Evolutionary conservation across 1,140 invertebrate genomes (phyloP).

Genomic region (Drosophila tani): DNA sequence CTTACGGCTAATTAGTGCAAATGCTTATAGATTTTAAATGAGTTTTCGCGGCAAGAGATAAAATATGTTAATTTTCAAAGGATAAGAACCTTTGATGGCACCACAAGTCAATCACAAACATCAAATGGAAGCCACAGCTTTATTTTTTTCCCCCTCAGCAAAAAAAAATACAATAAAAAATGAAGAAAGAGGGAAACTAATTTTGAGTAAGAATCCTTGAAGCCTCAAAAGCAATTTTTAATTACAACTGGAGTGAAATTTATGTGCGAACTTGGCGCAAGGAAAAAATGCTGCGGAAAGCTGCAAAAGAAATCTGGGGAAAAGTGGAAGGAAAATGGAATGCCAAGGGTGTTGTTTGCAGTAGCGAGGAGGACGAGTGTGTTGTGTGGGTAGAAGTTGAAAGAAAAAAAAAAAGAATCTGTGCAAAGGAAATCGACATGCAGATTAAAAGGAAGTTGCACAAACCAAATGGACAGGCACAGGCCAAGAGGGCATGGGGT

Average conservation of each 20-base stretch:
- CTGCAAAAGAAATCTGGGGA: conserved; percentile 19
- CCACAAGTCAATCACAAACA: conserved; percentile 13
- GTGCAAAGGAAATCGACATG: conserved; percentile 83
- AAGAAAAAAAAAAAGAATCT: conserved; percentile 59
- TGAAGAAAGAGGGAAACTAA: conserved; percentile 57
- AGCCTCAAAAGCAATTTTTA: conserved; percentile 80
- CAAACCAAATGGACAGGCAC: conserved; percentile 59
- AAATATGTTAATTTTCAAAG: conserved; percentile 14
- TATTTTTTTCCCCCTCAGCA: not conserved
- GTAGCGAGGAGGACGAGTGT: not conserved
- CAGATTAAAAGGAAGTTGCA: conserved; percentile 82
- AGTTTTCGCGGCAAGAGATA: conserved; percentile 7
- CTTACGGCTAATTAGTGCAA: conserved; percentile 52
- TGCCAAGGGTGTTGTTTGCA: conserved; percentile 26
- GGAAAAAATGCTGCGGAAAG: conserved; percentile 14
- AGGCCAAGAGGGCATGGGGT: conserved; percentile 26
- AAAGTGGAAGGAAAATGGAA: conserved; percentile 28
- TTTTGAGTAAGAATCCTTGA: conserved; percentile 65
- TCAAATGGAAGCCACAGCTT: conserved; percentile 8
- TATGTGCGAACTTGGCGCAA: conserved; percentile 68
- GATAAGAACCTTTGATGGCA: not conserved
- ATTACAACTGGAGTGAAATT: conserved; percentile 79
- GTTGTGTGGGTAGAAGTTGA: not conserved
- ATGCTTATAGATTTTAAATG: conserved; percentile 47
- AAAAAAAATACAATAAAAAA: not conserved